Evolutionary conservation across 1,140 invertebrate genomes (phyloP).

Genomic region (Magallana gigas): DNA sequence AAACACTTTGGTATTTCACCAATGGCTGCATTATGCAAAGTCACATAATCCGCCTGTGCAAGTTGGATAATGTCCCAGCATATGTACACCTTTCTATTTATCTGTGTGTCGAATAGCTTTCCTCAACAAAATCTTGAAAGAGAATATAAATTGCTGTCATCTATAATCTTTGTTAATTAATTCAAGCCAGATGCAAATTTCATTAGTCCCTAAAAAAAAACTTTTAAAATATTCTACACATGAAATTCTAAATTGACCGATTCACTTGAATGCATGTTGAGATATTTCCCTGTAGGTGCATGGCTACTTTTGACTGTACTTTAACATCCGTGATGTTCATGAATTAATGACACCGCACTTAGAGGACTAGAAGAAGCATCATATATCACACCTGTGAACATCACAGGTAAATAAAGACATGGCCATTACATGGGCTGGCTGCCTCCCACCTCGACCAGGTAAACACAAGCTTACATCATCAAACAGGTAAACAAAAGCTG

Average conservation of each 20-base stretch:
- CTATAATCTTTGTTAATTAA: constrained; percentile 22
- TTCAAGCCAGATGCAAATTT: constrained; percentile 7
- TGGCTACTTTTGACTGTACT: too few species aligned
- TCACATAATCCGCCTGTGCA: not conserved
- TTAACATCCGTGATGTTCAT: too few species aligned
- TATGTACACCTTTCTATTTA: not conserved
- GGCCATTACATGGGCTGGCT: too few species aligned
- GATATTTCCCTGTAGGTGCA: not conserved
- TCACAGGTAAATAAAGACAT: too few species aligned
- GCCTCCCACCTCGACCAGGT: too few species aligned
- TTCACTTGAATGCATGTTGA: not conserved
- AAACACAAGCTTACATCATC: too few species aligned
- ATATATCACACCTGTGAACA: too few species aligned
- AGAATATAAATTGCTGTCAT: constrained; percentile 6
- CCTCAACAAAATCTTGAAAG: constrained; percentile 14
- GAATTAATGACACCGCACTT: too few species aligned
- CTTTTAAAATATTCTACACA: not conserved
- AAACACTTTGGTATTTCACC: too few species aligned
- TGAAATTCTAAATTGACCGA: not conserved
- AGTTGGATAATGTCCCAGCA: not conserved
- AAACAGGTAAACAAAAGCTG: too few species aligned
- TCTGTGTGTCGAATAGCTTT: not conserved
- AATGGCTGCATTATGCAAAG: not conserved
- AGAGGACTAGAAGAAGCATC: too few species aligned
- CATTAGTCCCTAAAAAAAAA: not conserved